phyloP scores from a whole-genome alignment of 2,113 vertebrate genomes.

The Nicator chloris region DNA sequence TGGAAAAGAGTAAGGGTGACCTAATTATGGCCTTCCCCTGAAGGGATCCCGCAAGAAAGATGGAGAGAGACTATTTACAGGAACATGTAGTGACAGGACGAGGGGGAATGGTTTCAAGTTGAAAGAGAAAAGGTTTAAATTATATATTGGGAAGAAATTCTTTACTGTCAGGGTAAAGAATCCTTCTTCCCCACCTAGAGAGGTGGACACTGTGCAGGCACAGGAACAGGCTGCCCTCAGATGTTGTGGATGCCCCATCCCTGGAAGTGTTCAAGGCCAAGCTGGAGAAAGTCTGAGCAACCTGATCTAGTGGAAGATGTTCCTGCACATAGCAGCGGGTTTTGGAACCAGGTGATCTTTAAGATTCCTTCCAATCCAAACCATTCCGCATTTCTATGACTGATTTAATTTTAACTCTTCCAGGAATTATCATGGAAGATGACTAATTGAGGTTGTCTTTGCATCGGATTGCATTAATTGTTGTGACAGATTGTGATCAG shows the following conservation, averaged over 20 bases:
- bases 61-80: not conserved
- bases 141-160: not conserved
- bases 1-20: not conserved
- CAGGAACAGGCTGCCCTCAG: not conserved
- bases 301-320: not conserved
- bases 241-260: fast-evolving
- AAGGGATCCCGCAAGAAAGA: not conserved
- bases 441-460: not conserved
- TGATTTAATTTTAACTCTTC: not conserved
- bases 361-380: not conserved
- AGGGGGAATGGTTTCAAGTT: not conserved
- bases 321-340: fast-evolving
- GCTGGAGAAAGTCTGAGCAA: not conserved
- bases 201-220: too few relatives aligned
- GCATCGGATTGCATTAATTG: not conserved
- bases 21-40: not conserved
- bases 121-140: not conserved
- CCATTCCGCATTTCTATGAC: not conserved
- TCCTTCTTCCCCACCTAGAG: too few relatives aligned
- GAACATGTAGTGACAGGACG: not conserved
- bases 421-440: not conserved
- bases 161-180: not conserved
- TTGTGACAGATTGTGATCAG: not conserved
- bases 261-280: not conserved
- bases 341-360: not conserved